Evolutionary conservation across 2,888 invertebrate genomes (phyloP), one percentile per base, ranked within the genome.

Genomic region (Amiota communis): DNA sequence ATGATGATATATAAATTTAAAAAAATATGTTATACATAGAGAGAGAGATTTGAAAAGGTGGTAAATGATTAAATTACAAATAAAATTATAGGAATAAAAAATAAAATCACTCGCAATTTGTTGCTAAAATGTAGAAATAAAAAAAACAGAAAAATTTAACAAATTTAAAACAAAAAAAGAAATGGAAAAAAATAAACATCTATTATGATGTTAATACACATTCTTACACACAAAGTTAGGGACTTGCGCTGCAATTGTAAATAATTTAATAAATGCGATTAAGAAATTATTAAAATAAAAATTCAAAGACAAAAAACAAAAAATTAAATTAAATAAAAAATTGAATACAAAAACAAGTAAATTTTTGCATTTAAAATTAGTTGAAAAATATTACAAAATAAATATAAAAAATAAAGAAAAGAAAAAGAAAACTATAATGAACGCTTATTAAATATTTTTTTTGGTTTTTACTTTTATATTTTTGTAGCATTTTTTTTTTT

Each of bases 191-290:
- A 61, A 36, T 6, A 36, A 36, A 6, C 36, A 36, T 36, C 36
- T 4, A 36, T 36, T 36, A 36, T 6, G 36, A 36, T 36, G 53
- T 10, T 10, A 17, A 59, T 59, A 17, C 59, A 59, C 23, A 63
- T 23, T 23, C 12, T 20, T 23, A 46, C 63, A 36, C 63, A 63
- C 10, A 8, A 63, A 36, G 63, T 63, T 63, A 63, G 63, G 63
- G 63, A 63, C 63, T 63, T 63, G 63, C 63, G 63, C 63, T 63
- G 63, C 63, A 51, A 68, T 15, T 20, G 51, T 65, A 65, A 65
- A 65, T 65, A 65, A 65, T 15, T 48, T n/a, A 59, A n/a, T 57
- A 57, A 59, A 36, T 36, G 36, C 36, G 36, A 20, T 12, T 10
- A 20, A 20, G 59, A 20, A 59, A 59, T 59, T 59, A 15, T 20